These are phyloP conservation scores for Trissonchulus sp. DNA, from an alignment of 2,888 invertebrate species.

Conservation along the genomic window DNA sequence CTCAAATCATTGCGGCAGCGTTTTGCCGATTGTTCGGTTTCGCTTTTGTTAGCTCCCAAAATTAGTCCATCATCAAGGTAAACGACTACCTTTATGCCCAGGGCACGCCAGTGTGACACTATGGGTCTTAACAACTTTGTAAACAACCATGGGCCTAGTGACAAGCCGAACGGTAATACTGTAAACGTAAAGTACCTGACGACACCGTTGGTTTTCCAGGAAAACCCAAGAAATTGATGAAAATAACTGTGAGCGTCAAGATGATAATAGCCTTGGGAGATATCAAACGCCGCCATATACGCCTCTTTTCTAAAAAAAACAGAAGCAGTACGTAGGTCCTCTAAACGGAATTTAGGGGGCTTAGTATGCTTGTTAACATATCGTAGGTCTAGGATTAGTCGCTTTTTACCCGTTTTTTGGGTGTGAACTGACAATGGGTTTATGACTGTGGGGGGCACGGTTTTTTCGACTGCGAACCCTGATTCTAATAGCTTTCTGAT, in stretches of 20 bases:
- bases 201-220: neutral
- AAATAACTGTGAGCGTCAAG: neutral
- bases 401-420: neutral
- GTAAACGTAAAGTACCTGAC: neutral
- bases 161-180: constrained; percentile 2
- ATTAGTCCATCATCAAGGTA: constrained; percentile 8
- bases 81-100: neutral
- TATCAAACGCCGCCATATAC: neutral
- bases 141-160: neutral
- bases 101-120: neutral
- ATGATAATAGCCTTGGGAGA: neutral
- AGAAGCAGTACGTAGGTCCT: neutral
- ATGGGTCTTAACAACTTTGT: neutral
- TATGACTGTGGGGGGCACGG: neutral
- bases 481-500: neutral
- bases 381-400: constrained; percentile 5
- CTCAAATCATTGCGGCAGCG: neutral
- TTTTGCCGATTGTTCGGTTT: neutral
- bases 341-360: neutral
- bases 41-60: neutral
- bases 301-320: neutral
- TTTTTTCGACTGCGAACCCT: neutral
- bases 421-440: constrained; percentile 4
- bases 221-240: constrained; percentile 4
- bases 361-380: neutral